These are phyloP conservation scores for Hormiphora californensis DNA, from an alignment of 37 sponge, comb jelly and placozoan genomes.

Conservation along the genomic window DNA sequence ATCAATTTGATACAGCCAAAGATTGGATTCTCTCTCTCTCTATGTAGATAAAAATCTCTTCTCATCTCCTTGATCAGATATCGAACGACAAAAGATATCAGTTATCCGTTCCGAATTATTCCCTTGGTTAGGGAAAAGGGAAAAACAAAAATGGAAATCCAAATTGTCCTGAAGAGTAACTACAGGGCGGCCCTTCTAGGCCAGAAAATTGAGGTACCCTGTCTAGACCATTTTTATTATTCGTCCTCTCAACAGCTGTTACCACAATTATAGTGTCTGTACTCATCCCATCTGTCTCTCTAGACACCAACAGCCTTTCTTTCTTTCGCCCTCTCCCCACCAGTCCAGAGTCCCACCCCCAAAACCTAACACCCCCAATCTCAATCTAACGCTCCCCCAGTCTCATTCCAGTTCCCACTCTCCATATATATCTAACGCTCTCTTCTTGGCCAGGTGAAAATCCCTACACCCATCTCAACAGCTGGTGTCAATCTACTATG, in stretches of 20 bases:
- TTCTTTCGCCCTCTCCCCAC: too few relatives aligned
- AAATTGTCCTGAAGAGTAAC: slow-evolving; percentile 79
- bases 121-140: slow-evolving; percentile 80
- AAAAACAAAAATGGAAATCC: slow-evolving; percentile 85
- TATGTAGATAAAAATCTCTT: too few relatives aligned
- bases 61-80: too few relatives aligned
- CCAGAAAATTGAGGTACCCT: slow-evolving; percentile 90
- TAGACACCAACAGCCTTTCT: too few relatives aligned
- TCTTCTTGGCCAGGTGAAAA: slow-evolving; percentile 58
- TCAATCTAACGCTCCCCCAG: not conserved
- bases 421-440: not conserved
- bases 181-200: slow-evolving; percentile 67
- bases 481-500: slow-evolving; percentile 70
- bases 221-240: too few relatives aligned
- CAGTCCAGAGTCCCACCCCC: too few relatives aligned
- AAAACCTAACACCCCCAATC: not conserved
- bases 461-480: slow-evolving; percentile 84
- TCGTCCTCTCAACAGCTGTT: too few relatives aligned
- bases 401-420: not conserved
- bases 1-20: too few relatives aligned
- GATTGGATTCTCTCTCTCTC: too few relatives aligned
- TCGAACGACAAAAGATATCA: slow-evolving; percentile 91
- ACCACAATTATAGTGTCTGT: too few relatives aligned
- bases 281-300: too few relatives aligned
- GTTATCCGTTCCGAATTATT: slow-evolving; percentile 83